Conservation (phyloP, 2,888 invertebrate genomes). For the Tipula lateralis region DNA sequence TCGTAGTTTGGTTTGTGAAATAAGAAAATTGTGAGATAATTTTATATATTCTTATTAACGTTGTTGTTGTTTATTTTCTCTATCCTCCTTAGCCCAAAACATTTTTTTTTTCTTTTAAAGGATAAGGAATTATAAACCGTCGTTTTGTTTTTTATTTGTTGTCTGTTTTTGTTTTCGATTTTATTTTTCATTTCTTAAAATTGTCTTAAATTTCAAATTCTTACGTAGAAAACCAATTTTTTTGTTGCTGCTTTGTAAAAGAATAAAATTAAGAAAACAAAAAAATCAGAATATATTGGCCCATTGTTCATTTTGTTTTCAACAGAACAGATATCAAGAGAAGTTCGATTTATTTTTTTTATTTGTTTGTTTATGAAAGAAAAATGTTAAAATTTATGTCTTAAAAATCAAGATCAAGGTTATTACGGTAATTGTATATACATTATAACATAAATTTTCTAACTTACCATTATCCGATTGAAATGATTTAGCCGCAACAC, state of each 20-base stretch:
- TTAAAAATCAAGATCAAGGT: constrained; percentile 31
- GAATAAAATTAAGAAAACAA: constrained; percentile 33
- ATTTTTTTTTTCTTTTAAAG: not conserved
- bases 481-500: constrained; percentile 68
- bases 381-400: constrained; percentile 13
- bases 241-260: not conserved
- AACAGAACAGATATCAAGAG: constrained; percentile 29
- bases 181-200: not conserved
- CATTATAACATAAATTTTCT: not conserved
- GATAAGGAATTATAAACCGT: not conserved
- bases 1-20: not conserved
- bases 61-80: not conserved
- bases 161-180: not conserved
- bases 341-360: constrained; percentile 30
- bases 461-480: constrained; percentile 63
- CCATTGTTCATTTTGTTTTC: constrained; percentile 26
- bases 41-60: not conserved
- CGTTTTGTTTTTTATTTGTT: constrained; percentile 28
- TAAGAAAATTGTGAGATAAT: not conserved
- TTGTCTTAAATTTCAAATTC: not conserved
- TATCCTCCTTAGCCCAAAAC: not conserved
- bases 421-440: not conserved
- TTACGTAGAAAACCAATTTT: not conserved
- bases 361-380: not conserved
- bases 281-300: constrained; percentile 29